Base-by-base conservation (phyloP, 1,140 invertebrate species). In the Euura saliciscinereae region DNA sequence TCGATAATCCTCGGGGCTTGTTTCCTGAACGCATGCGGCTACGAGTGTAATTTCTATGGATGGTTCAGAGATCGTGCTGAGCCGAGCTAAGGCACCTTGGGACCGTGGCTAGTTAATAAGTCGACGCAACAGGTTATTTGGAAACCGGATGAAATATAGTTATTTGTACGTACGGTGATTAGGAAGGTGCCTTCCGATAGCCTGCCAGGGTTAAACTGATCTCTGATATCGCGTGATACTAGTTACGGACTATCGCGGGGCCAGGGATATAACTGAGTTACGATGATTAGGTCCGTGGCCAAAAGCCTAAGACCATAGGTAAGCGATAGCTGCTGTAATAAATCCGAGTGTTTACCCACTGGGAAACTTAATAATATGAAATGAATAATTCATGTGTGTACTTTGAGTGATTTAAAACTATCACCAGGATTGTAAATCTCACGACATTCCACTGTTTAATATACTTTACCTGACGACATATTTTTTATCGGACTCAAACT, bases 311-410 rank as follows among this genome's bases (percentile, higher is more conserved):
- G 6, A 59, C 51, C 51, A 59, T 6, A n/a, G 51, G 51, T 59
- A 59, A 59, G 13, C 51, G 51, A 59, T 8, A 8, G 8, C 5
- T 59, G 51, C 51, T 59, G 28, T 28, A 28, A 59, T 59, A 59
- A 59, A 59, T 59, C 51, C 51, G 13, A 59, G 8, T 59, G 51
- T 59, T 59, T 59, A 59, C 51, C 13, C 51, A 59, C 51, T 11
- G 13, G 51, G 13, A 59, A 28, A 59, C 51, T 59, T 59, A 59
- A 59, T 59, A 59, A 59, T 59, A 59, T 59, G 5, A 59, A 59
- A 59, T 59, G 51, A 59, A 59, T 59, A 59, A 59, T 59, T 8
- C 51, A 59, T 59, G 51, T 59, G 51, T n/a, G 3, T 59, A 59
- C 8, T n/a, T n/a, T 3, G 51, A 59, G 51, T 59, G 51, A 59